Percentiles rank a stretch among this genome's conserved stretches.
phyloP scores from a whole-genome alignment of 2,113 vertebrate genomes.

The Cochlearius cochlearius region DNA sequence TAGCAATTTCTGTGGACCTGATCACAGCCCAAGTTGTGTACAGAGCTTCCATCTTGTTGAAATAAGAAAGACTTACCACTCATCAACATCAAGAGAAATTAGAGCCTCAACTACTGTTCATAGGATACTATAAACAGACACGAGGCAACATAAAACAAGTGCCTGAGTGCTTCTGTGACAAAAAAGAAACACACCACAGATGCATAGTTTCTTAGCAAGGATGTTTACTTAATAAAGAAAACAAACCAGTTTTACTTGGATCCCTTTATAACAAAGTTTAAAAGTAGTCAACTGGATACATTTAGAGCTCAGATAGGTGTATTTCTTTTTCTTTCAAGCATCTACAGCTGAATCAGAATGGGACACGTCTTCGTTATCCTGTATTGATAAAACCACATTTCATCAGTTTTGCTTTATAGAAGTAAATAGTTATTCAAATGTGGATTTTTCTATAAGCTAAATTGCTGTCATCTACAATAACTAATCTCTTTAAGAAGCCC shows the following conservation, averaged over 20 bases:
- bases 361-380: not conserved
- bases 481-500: not conserved
- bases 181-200: not conserved
- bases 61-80: not conserved
- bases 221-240: slow-evolving; percentile 24
- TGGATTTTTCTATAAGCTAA: not conserved
- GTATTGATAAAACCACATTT: not conserved
- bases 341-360: not conserved
- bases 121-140: not conserved
- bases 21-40: not conserved
- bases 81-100: not conserved
- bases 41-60: not conserved
- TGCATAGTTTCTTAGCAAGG: not conserved
- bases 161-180: not conserved
- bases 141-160: not conserved
- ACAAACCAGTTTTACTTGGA: not conserved
- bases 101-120: not conserved
- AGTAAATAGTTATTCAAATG: not conserved
- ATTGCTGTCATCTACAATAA: not conserved
- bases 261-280: not conserved
- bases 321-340: not conserved
- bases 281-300: not conserved
- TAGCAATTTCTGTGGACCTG: not conserved
- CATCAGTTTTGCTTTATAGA: not conserved
- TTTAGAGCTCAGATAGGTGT: not conserved